Evolutionary conservation across 1,140 invertebrate genomes (phyloP).

Genomic region (Euura lappo): DNA sequence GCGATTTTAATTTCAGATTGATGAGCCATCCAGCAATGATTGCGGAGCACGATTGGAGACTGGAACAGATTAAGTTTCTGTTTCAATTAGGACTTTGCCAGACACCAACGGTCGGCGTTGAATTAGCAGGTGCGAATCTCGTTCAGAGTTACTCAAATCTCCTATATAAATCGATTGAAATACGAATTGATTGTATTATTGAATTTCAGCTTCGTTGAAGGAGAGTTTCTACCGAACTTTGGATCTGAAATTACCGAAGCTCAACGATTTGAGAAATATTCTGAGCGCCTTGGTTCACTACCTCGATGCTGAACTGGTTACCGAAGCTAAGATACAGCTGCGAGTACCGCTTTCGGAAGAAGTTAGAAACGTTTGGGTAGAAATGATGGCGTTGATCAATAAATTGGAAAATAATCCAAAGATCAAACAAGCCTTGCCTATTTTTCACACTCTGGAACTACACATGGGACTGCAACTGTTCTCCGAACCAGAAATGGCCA

Average conservation of each 20-base stretch:
- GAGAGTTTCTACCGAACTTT: conserved; percentile 70
- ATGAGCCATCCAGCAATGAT: conserved; percentile 66
- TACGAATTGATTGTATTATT: conserved; percentile 26
- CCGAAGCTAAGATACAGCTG: conserved; percentile 55
- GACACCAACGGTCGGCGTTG: conserved; percentile 61
- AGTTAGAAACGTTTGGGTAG: conserved; percentile 66
- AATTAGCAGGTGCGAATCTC: conserved; percentile 63
- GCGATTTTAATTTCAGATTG: conserved; percentile 54
- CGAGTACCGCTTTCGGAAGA: conserved; percentile 61
- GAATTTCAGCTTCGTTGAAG: conserved; percentile 58
- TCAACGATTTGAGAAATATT: conserved; percentile 65
- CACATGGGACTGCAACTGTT: conserved; percentile 77
- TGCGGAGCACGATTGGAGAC: conserved; percentile 68
- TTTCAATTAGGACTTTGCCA: conserved; percentile 71
- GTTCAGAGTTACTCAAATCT: conserved; percentile 15
- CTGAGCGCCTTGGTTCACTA: conserved; percentile 64
- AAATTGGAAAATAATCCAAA: conserved; percentile 54
- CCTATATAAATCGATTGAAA: conserved; percentile 14
- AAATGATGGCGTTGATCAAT: conserved; percentile 61
- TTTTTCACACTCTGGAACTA: conserved; percentile 71
- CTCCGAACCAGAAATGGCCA: conserved; percentile 70
- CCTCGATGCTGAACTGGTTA: conserved; percentile 58
- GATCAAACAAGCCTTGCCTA: conserved; percentile 48
- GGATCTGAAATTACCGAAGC: conserved; percentile 67
- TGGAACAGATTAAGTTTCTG: conserved; percentile 69